phyloP scores from a whole-genome alignment of 1,140 invertebrate genomes.

The Babylonia areolata region DNA sequence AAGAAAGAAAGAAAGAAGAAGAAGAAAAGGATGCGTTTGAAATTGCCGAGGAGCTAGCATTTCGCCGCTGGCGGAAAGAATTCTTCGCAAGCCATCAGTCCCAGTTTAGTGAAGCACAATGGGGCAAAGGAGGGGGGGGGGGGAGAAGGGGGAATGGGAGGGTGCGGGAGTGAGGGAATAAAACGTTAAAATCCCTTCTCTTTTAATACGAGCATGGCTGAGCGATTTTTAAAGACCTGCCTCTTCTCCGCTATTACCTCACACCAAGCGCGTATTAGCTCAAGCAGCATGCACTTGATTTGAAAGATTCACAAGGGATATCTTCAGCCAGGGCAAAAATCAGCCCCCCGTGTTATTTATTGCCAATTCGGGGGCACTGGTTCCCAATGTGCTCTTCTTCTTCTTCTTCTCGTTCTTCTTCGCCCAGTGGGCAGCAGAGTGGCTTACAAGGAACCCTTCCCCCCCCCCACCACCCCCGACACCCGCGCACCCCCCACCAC shows the following conservation, averaged over 20 bases:
- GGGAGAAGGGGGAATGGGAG: too few relatives aligned
- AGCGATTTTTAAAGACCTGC: slow-evolving; percentile 21
- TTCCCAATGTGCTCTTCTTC: not conserved
- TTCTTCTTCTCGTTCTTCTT: not conserved
- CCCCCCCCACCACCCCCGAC: not conserved
- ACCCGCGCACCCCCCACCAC: not conserved
- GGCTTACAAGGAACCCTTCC: not conserved
- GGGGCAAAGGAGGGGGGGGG: too few relatives aligned
- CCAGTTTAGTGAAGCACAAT: slow-evolving; percentile 16
- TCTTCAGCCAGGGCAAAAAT: slow-evolving; percentile 11
- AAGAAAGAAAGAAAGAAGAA: slow-evolving; percentile 7
- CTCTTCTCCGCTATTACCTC: slow-evolving; percentile 24
- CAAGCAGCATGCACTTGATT: slow-evolving; percentile 22
- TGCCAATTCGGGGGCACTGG: slow-evolving; percentile 10
- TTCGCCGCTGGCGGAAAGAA: not conserved
- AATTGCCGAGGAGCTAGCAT: slow-evolving; percentile 8
- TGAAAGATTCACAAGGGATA: slow-evolving; percentile 30
- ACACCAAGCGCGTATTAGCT: slow-evolving; percentile 14
- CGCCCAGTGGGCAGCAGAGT: not conserved
- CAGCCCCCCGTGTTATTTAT: slow-evolving; percentile 27
- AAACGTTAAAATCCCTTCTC: slow-evolving; percentile 25
- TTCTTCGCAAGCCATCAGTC: not conserved
- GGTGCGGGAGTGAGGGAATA: slow-evolving; percentile 3
- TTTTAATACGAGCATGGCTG: slow-evolving; percentile 29
- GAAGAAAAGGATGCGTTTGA: slow-evolving; percentile 26